Evolutionary conservation across 2,888 invertebrate genomes (phyloP).

Genomic region (Ichneumon xanthorius): DNA sequence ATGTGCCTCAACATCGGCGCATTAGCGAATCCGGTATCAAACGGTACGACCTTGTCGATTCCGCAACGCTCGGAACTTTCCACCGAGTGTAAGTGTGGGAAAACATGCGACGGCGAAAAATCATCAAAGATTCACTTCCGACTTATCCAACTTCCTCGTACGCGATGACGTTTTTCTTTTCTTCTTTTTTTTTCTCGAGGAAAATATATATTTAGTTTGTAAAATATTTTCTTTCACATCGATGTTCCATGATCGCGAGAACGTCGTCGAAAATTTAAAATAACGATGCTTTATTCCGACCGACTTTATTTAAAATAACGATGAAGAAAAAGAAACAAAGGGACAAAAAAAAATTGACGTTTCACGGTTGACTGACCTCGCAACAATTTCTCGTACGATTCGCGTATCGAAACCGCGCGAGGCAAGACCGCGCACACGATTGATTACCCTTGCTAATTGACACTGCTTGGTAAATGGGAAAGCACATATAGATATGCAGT

Average conservation of each 20-base stretch:
- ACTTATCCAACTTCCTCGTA: slow-evolving; percentile 9
- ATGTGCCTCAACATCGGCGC: neutral
- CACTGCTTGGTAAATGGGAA: slow-evolving; percentile 19
- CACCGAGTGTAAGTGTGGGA: neutral
- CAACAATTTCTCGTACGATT: slow-evolving; percentile 9
- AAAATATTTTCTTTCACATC: no score
- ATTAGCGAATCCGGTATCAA: slow-evolving; percentile 50
- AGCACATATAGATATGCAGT: neutral
- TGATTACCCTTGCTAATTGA: slow-evolving; percentile 57
- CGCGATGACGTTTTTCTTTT: neutral
- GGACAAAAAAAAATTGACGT: neutral
- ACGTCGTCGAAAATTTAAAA: neutral
- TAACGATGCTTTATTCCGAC: no score
- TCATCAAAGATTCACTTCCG: slow-evolving; percentile 1
- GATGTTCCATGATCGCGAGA: neutral
- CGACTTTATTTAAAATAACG: neutral
- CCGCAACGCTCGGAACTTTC: slow-evolving; percentile 53
- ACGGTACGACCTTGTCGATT: slow-evolving; percentile 48
- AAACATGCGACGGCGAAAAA: neutral
- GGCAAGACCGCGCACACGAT: slow-evolving; percentile 27
- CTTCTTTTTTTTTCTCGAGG: neutral
- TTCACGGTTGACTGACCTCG: slow-evolving; percentile 40
- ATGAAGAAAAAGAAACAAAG: neutral
- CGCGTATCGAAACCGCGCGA: slow-evolving; percentile 3
- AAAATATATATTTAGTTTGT: neutral